Base-by-base conservation (phyloP, 2,113 vertebrate genomes). In the Hiodon tergisus region DNA sequence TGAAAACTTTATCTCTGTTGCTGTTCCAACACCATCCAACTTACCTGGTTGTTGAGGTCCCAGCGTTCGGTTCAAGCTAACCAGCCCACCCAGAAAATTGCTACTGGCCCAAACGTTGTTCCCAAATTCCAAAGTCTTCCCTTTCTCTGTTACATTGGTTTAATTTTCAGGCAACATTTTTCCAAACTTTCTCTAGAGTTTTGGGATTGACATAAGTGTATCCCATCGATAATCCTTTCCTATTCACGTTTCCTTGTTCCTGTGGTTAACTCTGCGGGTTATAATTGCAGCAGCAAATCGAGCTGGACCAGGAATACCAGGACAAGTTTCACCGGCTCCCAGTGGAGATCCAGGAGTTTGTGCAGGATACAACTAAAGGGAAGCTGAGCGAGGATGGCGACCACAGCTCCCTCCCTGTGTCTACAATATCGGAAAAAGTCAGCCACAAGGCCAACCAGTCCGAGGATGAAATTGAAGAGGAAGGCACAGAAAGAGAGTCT, bases 281-380 rank as follows among this genome's bases (percentile, higher is more conserved):
- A 31, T 67, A 54, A 67, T 57, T 88, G 71, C 83, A 97, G 95
- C 89, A 97, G 81, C 96, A 97, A 88, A 91, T 82, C 11, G 91
- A 91, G 71, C 86, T 98, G 73, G 96, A 98, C 81, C 93, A 94
- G 5, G 96, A 98, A 79, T 97, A 96, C 61, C 94, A 95, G 83
- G 96, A 98, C 87, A 96, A 95, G 89, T 96, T 98, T 85, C 93
- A 93, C 78, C 85, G 93, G 83, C 90, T 98, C 83, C 96, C 96
- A 3, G 90, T 95, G 84, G 96, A 98, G 90, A 97, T 98, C 77
- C 82, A 90, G 83, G 95, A 95, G 82, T 98, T 97, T 3, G 93
- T 98, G 79, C 95, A 95, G 87, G 94, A 97, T 76, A 89, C 93
- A 58, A 92, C 92, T 90, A 93, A 92, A 86, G 91, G 92, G 72